phyloP scores from a whole-genome alignment of 1,140 invertebrate genomes.

The Drosophila lacteicornis region DNA sequence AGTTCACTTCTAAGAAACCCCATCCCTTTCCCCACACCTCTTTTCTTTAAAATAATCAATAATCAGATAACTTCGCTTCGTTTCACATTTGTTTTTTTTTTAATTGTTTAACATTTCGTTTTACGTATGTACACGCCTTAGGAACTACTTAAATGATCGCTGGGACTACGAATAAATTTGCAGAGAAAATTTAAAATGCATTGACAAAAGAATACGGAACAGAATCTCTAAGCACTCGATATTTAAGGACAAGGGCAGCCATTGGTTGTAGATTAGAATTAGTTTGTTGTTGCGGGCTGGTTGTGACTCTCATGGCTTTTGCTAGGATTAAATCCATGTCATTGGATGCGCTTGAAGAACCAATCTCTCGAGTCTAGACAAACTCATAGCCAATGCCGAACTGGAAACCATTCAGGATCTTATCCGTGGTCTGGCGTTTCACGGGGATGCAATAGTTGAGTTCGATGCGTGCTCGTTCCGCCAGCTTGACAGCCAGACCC shows the following conservation, averaged over 20 bases:
- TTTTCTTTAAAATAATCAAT: not conserved
- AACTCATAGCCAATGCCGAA: constrained; percentile 84
- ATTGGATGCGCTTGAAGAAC: not conserved
- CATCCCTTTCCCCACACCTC: too few species aligned
- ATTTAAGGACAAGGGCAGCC: constrained; percentile 28
- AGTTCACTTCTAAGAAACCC: too few species aligned
- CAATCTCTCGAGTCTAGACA: constrained; percentile 65
- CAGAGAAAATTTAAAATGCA: constrained; percentile 66
- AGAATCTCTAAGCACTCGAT: constrained; percentile 29
- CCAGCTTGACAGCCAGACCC: constrained; percentile 79
- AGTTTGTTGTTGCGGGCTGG: constrained; percentile 23
- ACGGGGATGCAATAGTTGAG: constrained; percentile 83
- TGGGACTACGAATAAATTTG: constrained; percentile 62
- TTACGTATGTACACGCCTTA: constrained; percentile 70
- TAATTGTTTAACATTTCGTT: constrained; percentile 41
- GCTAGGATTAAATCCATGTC: constrained; percentile 45
- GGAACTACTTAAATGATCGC: constrained; percentile 64
- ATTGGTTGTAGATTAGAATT: constrained; percentile 26
- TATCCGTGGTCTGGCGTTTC: constrained; percentile 59
- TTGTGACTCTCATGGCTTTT: constrained; percentile 58
- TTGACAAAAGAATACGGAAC: constrained; percentile 64
- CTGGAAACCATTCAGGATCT: constrained; percentile 71
- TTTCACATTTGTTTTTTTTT: constrained; percentile 27
- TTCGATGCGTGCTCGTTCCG: constrained; percentile 82
- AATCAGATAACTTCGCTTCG: not conserved